These are phyloP conservation scores for Spheniscus mendiculus DNA, from an alignment of 2,113 vertebrate genomes.

Conservation along the genomic window DNA sequence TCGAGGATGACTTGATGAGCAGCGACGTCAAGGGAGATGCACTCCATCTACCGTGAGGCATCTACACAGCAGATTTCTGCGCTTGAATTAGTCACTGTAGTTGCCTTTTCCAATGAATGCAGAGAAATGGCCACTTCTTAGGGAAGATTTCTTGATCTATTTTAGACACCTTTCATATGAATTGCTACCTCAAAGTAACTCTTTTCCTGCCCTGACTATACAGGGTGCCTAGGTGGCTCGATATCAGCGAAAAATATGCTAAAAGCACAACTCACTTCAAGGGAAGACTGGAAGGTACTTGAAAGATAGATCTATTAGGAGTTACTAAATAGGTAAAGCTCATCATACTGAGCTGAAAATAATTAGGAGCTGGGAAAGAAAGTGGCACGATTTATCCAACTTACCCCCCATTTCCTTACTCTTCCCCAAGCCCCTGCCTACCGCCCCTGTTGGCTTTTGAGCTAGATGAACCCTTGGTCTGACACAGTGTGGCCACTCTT, in stretches of 20 bases:
- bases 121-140: background rate
- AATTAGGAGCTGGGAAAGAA: background rate
- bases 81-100: background rate
- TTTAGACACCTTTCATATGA: background rate
- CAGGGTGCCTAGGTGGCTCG: background rate
- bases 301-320: background rate
- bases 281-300: background rate
- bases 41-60: background rate
- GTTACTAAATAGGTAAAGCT: background rate
- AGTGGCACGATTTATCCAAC: background rate
- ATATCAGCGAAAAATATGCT: background rate
- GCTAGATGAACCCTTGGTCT: background rate
- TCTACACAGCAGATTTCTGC: background rate
- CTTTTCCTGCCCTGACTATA: background rate
- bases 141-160: background rate
- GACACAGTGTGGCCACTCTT: background rate
- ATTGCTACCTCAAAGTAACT: background rate
- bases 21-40: background rate
- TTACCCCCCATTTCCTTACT: background rate
- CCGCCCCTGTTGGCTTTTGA: background rate
- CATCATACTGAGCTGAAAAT: background rate
- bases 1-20: background rate
- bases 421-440: background rate
- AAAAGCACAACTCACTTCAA: background rate
- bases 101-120: background rate